Conservation (phyloP, 2,797 vertebrate species). For the Aulostomus chinensis region DNA sequence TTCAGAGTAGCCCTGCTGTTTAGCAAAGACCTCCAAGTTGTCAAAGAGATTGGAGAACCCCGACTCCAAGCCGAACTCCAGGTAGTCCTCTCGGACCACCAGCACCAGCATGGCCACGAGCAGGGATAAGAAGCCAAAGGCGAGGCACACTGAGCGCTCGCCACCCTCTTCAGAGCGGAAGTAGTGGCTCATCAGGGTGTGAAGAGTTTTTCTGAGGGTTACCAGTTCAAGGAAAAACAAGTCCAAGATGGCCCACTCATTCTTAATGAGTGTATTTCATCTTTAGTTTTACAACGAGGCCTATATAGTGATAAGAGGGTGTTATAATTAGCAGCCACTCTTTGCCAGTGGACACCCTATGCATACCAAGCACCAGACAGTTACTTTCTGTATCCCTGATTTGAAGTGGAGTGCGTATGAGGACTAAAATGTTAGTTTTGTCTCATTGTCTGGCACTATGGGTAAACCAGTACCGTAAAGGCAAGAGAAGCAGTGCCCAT, state of each 20-base stretch:
- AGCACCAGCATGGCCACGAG: conserved; percentile 92
- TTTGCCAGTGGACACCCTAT: too few species aligned
- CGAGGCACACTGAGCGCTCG: conserved; percentile 92
- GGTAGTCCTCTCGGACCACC: conserved; percentile 87
- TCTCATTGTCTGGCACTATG: too few species aligned
- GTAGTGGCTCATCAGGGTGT: conserved; percentile 89
- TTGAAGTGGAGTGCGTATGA: too few species aligned
- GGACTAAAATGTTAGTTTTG: too few species aligned
- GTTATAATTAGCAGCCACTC: background rate
- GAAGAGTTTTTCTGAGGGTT: conserved; percentile 84
- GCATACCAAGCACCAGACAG: too few species aligned
- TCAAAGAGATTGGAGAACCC: conserved; percentile 74
- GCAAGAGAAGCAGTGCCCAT: too few species aligned
- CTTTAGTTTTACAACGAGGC: background rate
- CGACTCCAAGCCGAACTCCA: conserved; percentile 93
- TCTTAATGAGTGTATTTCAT: background rate
- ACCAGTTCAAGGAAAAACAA: conserved; percentile 67
- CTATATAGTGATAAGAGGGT: background rate
- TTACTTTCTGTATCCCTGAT: too few species aligned
- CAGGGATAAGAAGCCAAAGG: conserved; percentile 89
- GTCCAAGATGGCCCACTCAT: background rate
- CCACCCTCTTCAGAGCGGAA: conserved; percentile 91
- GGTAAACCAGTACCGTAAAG: too few species aligned
- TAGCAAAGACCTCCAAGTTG: conserved; percentile 86
- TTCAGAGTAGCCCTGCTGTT: conserved; percentile 84